Base-by-base conservation (phyloP, 1,140 invertebrate species). In the Lepidostoma basale region DNA sequence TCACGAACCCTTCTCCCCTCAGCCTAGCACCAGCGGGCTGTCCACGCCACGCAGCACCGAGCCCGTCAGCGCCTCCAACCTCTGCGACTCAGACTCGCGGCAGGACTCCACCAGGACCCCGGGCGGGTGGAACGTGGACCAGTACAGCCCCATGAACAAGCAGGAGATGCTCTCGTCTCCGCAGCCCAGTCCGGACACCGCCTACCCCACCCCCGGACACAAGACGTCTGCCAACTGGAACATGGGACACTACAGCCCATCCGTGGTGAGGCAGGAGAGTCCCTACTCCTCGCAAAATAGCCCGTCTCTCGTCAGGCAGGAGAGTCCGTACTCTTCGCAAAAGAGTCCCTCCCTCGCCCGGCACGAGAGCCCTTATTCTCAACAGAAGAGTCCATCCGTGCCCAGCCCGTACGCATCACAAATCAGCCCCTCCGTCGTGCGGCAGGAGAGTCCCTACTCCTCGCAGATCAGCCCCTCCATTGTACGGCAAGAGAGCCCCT, bases 311-410 rank as follows among this genome's bases (percentile, higher is more conserved):
- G 74, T 77, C 3, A 74, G 80, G 44, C 68, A 73, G 10, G 68
- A 69, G 12, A 69, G 67, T 36, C 67, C 67, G 0, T 66, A 70
- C 20, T 70, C 68, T 8, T 79, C 78, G 28, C 79, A 81, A 56
- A 78, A 79, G 14, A 82, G 80, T 66, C 80, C 81, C 0, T 81
- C 80, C 52, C 79, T 79, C 0, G 78, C 79, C 3, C 75, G 79
- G 40, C 80, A 82, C 62, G 81, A 82, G 9, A 76, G 73, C 62
- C 79, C 78, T 39, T 81, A 78, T 60, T 78, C 80, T 3, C 78
- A 80, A 16, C 81, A 83, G 71, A 81, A 80, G 14, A 83, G 81
- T 69, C 81, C 81, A 26, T 82, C 81, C 60, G 69, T 77, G 4
- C 81, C 80, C 52, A 75, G 81, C 62, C 81, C 81, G 22, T 59